Conservation (phyloP, 2,888 invertebrate species). For the Pristionchus entomophagus region DNA sequence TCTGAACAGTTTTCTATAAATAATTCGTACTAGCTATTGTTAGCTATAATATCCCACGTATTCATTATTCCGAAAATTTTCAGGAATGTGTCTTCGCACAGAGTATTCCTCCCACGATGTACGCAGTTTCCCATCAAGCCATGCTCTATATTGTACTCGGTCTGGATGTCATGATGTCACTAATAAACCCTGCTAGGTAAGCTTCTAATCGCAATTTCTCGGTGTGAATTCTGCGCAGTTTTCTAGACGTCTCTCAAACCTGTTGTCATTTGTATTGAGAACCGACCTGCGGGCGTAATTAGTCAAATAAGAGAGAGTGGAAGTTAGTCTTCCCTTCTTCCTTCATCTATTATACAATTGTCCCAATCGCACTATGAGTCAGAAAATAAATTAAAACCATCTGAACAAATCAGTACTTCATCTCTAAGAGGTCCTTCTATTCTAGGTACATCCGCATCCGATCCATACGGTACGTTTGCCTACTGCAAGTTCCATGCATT, state of each 20-base stretch:
- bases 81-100: conserved; percentile 16
- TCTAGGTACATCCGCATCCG: not conserved
- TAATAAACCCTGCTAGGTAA: not conserved
- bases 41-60: no score
- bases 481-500: not conserved
- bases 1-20: no score
- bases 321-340: no score
- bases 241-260: not conserved
- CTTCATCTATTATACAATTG: no score
- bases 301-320: no score
- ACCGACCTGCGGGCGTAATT: no score
- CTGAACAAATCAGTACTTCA: no score
- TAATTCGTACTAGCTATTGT: no score
- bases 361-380: no score
- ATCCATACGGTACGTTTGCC: not conserved
- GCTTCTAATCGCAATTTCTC: not conserved
- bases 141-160: not conserved
- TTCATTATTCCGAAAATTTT: not conserved
- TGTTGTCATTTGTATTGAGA: not conserved
- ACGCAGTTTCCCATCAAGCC: conserved; percentile 18
- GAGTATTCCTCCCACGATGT: conserved; percentile 17
- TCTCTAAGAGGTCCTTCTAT: no score
- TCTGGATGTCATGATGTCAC: not conserved
- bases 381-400: no score
- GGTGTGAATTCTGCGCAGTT: no score